Base-by-base conservation (phyloP, 2,888 invertebrate species). In the Digitonthophagus gazella region DNA sequence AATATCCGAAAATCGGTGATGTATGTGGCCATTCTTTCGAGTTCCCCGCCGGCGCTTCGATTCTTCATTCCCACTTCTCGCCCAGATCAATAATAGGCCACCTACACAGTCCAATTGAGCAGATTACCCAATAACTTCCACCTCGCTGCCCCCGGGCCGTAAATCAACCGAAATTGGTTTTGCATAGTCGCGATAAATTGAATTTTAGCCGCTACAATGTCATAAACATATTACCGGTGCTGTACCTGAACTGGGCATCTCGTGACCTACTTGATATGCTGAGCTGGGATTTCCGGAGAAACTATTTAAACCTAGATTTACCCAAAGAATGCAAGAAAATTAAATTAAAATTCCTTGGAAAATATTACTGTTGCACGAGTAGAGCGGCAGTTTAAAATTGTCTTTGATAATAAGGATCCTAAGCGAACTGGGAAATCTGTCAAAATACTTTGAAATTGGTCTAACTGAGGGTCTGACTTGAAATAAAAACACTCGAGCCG, bases 151-250 rank as follows among this genome's bases (percentile, higher is more conserved):
- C 73, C 71, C 70, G 69, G 67, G 68, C 71, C 73, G 74, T 75
- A 75, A 75, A 75, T 75, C 75, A 75, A 5, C 66, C 66, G 69
- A 75, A 74, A 75, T 75, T 75, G 73, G 72, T 74, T 75, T 75
- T 73, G 72, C 74, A 75, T 75, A 72, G 71, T 69, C 65, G 71
- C 63, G 69, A 71, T 69, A 73, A 74, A 74, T 74, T 74, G 73
- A 73, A 73, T 72, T 73, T 72, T 72, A 66, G 57, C 63, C 68
- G 71, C 70, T 69, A 72, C 71, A 71, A 68, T 71, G 71, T 72
- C 71, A 71, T 72, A 72, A 70, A 71, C 72, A 70, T 70, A 67
- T 65, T 70, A 67, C 67, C 57, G 64, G 44, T 15, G 15, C 28
- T 22, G 19, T 67, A 70, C 67, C 65, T 70, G 67, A 65, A 66